Evolutionary conservation across 2,888 invertebrate genomes (phyloP).

Genomic region (Noctua janthe): DNA sequence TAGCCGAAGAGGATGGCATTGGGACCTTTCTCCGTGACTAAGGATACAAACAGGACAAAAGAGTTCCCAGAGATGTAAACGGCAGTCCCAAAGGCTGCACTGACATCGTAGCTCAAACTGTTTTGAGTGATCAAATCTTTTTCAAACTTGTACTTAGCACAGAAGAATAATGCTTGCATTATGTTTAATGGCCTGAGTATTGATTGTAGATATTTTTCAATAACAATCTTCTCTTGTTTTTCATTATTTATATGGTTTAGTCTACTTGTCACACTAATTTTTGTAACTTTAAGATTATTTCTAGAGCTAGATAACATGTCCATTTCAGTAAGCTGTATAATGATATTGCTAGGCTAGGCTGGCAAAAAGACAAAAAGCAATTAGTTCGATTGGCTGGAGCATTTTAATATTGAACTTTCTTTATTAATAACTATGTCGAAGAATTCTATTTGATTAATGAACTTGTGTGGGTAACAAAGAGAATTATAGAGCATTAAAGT

Average conservation of each 20-base stretch:
- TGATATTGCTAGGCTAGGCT: neutral
- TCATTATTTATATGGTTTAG: no score
- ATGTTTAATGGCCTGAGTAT: slow-evolving; percentile 44
- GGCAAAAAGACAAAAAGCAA: neutral
- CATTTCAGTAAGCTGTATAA: neutral
- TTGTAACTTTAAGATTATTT: slow-evolving; percentile 1
- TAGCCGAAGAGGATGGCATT: neutral
- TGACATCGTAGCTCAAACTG: slow-evolving; percentile 17
- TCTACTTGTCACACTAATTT: neutral
- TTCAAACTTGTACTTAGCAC: slow-evolving; percentile 41
- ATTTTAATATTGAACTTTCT: neutral
- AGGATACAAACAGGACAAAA: neutral
- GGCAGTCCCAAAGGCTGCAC: slow-evolving; percentile 7
- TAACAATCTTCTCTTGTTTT: neutral
- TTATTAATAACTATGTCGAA: no score
- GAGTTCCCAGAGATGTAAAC: neutral
- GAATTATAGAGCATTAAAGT: no score
- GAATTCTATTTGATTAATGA: slow-evolving; percentile 7
- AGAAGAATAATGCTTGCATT: slow-evolving; percentile 44
- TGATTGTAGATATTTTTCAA: slow-evolving; percentile 27
- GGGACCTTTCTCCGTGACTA: neutral
- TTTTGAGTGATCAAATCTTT: slow-evolving; percentile 24
- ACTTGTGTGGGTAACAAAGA: no score
- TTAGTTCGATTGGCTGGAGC: neutral
- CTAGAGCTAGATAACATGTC: neutral